phyloP scores from a whole-genome alignment of 2,113 vertebrate species.

The Dipodomys ordii region DNA sequence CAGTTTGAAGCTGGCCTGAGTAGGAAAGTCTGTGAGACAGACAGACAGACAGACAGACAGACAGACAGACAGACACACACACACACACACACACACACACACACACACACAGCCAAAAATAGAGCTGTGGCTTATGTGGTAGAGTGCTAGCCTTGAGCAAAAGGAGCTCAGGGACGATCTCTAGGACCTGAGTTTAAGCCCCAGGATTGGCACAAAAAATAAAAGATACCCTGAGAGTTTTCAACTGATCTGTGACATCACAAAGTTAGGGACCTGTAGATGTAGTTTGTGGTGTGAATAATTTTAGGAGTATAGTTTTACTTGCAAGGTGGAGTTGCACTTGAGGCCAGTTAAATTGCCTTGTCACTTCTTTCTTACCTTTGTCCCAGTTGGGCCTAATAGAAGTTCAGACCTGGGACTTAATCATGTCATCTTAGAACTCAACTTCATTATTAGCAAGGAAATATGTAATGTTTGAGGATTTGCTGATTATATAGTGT shows the following conservation, averaged over 20 bases:
- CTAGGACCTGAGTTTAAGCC: no score
- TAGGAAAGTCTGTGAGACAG: no score
- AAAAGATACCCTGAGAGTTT: no score
- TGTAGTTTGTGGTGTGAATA: background rate
- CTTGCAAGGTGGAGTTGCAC: background rate
- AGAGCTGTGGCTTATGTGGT: background rate
- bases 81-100: background rate
- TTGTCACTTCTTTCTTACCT: background rate
- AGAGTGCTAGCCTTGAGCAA: no score
- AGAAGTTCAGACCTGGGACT: slow-evolving; percentile 15
- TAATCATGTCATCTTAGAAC: background rate
- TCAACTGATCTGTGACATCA: background rate
- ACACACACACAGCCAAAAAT: background rate
- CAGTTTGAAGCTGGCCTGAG: no score
- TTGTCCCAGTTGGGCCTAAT: background rate
- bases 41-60: no score
- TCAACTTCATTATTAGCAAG: background rate
- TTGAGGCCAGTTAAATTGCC: background rate
- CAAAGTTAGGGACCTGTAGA: background rate
- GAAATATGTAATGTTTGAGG: background rate
- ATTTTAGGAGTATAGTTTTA: background rate
- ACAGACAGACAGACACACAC: no score
- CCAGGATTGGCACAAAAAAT: no score
- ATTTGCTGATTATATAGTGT: background rate
- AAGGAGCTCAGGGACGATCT: no score